Evolutionary conservation across 2,888 invertebrate species (phyloP).

Genomic region (Spodoptera exigua): DNA sequence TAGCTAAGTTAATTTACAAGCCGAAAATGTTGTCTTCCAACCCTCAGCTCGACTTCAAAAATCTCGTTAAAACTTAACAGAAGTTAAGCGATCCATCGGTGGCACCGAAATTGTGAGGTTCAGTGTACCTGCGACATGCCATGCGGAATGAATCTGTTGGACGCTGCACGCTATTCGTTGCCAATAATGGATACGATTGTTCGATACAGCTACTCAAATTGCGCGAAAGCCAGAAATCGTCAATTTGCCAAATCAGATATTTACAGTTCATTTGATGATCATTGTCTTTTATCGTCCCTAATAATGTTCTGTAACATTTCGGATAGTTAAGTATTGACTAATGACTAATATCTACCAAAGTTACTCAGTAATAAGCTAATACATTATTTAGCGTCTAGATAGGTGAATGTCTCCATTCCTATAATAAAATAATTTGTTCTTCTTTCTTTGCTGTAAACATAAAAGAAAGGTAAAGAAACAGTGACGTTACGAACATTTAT

Average conservation of each 20-base stretch:
- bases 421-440: conserved; percentile 3
- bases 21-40: conserved; percentile 65
- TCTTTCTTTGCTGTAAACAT: conserved; percentile 4
- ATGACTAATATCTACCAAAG: too few relatives aligned
- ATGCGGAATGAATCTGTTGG: conserved; percentile 40
- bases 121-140: conserved; percentile 29
- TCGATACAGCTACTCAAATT: conserved; percentile 22
- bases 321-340: too few relatives aligned
- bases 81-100: conserved; percentile 64
- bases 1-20: conserved; percentile 76
- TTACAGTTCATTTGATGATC: neutral
- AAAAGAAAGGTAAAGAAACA: conserved; percentile 14
- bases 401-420: too few relatives aligned
- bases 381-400: too few relatives aligned
- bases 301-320: too few relatives aligned
- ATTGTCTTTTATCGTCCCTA: too few relatives aligned
- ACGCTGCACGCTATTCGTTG: conserved; percentile 41
- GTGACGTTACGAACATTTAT: conserved; percentile 22
- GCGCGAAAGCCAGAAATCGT: conserved; percentile 7
- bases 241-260: neutral
- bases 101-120: conserved; percentile 50
- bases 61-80: conserved; percentile 80
- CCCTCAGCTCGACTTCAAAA: conserved; percentile 74
- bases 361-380: too few relatives aligned
- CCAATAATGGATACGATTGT: conserved; percentile 12